Base-by-base conservation (phyloP, 2,888 invertebrate species). In the Pachymerium ferrugineum region DNA sequence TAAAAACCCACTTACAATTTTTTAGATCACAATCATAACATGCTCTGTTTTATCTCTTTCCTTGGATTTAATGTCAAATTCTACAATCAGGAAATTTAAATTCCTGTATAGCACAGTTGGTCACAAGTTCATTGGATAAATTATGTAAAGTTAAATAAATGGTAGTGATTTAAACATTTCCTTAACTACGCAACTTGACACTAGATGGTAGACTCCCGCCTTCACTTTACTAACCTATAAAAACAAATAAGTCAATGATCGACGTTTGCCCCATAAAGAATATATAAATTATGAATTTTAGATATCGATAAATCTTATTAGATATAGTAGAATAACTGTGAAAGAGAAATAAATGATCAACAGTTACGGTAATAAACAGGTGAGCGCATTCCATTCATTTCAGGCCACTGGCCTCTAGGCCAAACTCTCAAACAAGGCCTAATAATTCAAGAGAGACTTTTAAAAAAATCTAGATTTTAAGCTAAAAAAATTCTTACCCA, bases 331-430 rank as follows among this genome's bases (percentile, higher is more conserved):
- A 47, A 47, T 47, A 47, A 19, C n/a, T 16, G 19, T 47, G 16
- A 47, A 47, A 47, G 16, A 10, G 22, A 47, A 47, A 47, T 47
- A 47, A 47, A 47, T 47, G 38, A 38, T 38, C 38, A 5, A 38
- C n/a, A 38, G 38, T 38, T 38, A 10, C 47, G 47, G 19, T 47
- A n/a, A 19, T 22, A 47, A 47, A 47, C 47, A 47, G 47, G 47
- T 47, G 47, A 47, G 47, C 47, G 47, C 19, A 47, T 47, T 47
- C 47, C 47, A 47, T 47, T 47, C 47, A 47, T 47, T 38, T 47
- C 47, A 47, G 47, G 47, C 16, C 47, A 47, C 47, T 47, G 47
- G 47, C 47, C 47, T 47, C 10, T 19, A 19, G 47, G 47, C 47
- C 8, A 47, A 47, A 47, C 22, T 22, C 47, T 47, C 47, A 8